Evolutionary conservation across 1,140 invertebrate species (phyloP), one percentile per base, ranked within the genome.

Genomic region (Condylostylus longicornis): DNA sequence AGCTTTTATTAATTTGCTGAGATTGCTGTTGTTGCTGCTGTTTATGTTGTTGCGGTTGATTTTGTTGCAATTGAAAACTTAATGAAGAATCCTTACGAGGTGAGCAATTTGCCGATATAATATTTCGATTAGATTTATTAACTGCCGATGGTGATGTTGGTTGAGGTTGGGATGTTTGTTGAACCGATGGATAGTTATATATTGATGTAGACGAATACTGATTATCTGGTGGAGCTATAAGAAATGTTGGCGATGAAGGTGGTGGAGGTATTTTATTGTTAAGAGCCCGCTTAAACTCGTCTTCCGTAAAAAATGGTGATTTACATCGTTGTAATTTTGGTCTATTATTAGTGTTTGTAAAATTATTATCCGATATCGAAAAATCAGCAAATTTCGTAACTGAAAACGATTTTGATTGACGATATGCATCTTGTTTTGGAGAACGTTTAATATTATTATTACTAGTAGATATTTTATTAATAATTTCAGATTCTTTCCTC

Each of bases 231-330:
- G n/a, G n/a, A n/a, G 34, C 23, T 21, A 40, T 47, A 9, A 49
- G 36, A 29, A 46, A 43, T 35, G 44, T 42, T 20, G 47, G 53
- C 7, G 53, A 53, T 31, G 51, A 47, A 7, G 53, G 53, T 2
- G 53, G 50, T 18, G 54, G 53, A 7, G 42, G 32, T 19, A n/a
- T n/a, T n/a, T n/a, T n/a, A n/a, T n/a, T n/a, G n/a, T n/a, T n/a
- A n/a, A 45, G 33, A 10, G 32, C 22, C n/a, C 6, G 30, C 13
- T 6, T 12, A n/a, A 29, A 14, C 2, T 22, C 39, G 14, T 41
- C 33, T 18, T 38, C 23, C 13, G 27, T 25, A 12, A 35, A 13
- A 28, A 33, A 2, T 23, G 37, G 37, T 12, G 33, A 35, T 33
- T 35, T 42, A 14, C 22, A 29, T 2, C 41, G 33, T 32, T 39